Conservation (phyloP, 2,888 invertebrate species). For the Drosophila atripex region DNA sequence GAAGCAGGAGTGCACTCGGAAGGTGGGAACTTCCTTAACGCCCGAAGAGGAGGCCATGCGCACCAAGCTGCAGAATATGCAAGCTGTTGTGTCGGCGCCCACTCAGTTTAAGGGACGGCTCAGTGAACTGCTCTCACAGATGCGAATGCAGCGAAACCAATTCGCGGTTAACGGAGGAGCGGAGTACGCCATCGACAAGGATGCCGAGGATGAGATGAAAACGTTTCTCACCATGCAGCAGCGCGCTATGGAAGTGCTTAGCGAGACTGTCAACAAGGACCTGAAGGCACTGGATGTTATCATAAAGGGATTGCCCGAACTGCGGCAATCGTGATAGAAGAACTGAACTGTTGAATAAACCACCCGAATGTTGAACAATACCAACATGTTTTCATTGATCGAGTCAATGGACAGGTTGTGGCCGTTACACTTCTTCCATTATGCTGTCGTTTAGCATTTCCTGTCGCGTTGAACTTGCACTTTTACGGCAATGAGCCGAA, state of each 20-base stretch:
- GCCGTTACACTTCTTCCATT: constrained; percentile 50
- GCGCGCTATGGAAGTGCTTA: constrained; percentile 93
- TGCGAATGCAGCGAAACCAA: constrained; percentile 89
- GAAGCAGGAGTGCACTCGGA: constrained; percentile 94
- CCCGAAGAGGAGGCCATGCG: constrained; percentile 96
- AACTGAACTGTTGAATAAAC: constrained; percentile 30
- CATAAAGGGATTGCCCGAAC: constrained; percentile 89
- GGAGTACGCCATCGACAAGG: constrained; percentile 92
- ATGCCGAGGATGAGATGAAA: constrained; percentile 89
- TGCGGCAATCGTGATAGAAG: constrained; percentile 75
- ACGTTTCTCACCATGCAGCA: constrained; percentile 94
- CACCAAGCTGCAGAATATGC: constrained; percentile 93
- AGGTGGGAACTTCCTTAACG: constrained; percentile 93
- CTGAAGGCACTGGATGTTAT: constrained; percentile 91
- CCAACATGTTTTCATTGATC: constrained; percentile 24
- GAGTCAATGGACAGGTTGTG: constrained; percentile 60
- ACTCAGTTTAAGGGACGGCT: constrained; percentile 97
- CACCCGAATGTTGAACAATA: constrained; percentile 6
- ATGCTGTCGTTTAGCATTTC: constrained; percentile 50
- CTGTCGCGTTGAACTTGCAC: constrained; percentile 78
- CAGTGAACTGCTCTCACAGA: constrained; percentile 94
- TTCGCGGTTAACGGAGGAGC: constrained; percentile 86
- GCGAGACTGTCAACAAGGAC: constrained; percentile 92
- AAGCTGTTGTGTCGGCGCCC: constrained; percentile 94
- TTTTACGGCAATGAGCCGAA: constrained; percentile 63